These are phyloP conservation scores for Apus apus DNA, from an alignment of 2,113 vertebrate genomes.

Conservation along the genomic window DNA sequence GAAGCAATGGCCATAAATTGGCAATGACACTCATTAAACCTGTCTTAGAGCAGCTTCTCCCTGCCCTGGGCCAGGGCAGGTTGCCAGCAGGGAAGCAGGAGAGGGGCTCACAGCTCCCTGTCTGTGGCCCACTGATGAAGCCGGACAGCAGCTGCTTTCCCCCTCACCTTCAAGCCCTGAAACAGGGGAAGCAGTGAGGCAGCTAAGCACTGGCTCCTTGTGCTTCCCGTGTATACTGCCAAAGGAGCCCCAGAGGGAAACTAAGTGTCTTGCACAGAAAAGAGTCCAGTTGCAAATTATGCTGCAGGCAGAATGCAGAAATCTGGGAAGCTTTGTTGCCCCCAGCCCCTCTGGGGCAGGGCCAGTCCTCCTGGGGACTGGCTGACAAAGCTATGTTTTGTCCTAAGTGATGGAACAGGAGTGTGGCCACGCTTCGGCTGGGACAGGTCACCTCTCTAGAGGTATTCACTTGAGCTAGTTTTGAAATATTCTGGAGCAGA, in stretches of 20 bases:
- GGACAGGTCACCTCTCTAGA: neutral
- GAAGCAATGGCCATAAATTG: neutral
- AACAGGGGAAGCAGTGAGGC: neutral
- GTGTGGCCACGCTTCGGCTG: neutral
- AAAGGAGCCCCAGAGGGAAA: neutral
- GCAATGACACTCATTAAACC: neutral
- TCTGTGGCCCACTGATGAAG: neutral
- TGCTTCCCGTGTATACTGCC: neutral
- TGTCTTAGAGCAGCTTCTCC: neutral
- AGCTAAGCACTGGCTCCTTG: rapidly evolving
- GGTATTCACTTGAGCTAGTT: neutral
- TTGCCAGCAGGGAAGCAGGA: neutral
- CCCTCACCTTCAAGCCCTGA: neutral
- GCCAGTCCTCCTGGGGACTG: neutral
- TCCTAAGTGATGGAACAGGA: neutral
- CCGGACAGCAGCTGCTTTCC: neutral
- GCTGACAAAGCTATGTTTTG: neutral
- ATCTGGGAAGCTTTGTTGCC: neutral
- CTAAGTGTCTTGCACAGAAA: neutral
- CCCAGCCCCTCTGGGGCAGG: neutral
- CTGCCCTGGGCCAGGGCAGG: neutral
- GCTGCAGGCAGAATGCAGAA: neutral
- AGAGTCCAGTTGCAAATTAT: neutral
- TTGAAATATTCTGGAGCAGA: neutral
- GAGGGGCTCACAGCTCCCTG: neutral